A percentile compares a stretch with the other conserved stretches of the same genome.
Conservation (phyloP, 2,113 vertebrate species). For the Castor canadensis region DNA sequence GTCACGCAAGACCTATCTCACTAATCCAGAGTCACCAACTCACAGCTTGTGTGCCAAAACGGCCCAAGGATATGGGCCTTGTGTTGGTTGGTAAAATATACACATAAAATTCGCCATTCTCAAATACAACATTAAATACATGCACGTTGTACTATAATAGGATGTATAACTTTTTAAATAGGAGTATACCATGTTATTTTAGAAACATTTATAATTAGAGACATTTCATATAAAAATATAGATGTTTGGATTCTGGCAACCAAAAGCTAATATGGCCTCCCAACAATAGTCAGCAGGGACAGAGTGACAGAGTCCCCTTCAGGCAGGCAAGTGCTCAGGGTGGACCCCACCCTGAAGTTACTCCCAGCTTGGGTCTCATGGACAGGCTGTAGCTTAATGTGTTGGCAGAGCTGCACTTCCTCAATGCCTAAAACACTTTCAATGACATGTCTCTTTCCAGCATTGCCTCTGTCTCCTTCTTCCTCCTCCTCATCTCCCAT, state of each 20-base stretch:
- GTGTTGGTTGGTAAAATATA: background rate
- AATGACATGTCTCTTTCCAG: background rate
- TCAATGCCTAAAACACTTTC: background rate
- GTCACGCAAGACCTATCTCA: background rate
- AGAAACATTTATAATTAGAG: background rate
- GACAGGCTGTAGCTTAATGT: background rate
- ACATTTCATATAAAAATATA: slow-evolving; percentile 3
- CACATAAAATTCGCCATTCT: background rate
- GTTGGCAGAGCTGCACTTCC: background rate
- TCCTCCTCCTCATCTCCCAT: background rate
- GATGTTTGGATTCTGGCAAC: background rate
- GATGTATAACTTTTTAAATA: background rate
- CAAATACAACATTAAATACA: background rate
- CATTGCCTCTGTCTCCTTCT: background rate
- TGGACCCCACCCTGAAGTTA: background rate
- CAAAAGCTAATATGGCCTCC: background rate
- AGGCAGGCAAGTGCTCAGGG: background rate
- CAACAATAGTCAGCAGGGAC: background rate
- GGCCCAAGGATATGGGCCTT: background rate
- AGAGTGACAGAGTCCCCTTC: fast-evolving
- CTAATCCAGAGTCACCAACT: background rate
- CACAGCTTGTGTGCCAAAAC: background rate
- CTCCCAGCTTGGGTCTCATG: background rate
- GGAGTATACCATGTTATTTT: background rate
- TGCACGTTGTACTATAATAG: background rate